Evolutionary conservation across 2,797 vertebrate genomes (phyloP).

Genomic region (Eremophila alpestris): DNA sequence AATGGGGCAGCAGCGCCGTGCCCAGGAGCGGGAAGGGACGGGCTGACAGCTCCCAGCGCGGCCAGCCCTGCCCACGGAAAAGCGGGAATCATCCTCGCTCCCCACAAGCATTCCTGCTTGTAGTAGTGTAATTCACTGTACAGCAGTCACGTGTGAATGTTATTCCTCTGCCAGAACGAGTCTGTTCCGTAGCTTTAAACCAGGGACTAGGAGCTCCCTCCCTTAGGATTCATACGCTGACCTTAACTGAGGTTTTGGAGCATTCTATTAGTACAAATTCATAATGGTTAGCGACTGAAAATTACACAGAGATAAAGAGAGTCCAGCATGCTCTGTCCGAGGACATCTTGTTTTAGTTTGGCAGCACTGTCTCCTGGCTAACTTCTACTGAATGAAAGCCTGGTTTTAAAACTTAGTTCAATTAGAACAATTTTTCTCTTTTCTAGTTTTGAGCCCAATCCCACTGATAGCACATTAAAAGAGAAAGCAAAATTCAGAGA

Average conservation of each 20-base stretch:
- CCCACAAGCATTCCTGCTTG: background rate
- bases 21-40: background rate
- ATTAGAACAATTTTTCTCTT: background rate
- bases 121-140: background rate
- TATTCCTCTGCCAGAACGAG: background rate
- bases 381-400: background rate
- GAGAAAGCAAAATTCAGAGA: background rate
- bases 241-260: background rate
- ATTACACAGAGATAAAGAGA: background rate
- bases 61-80: background rate
- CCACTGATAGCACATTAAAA: background rate
- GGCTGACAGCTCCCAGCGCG: fast-evolving
- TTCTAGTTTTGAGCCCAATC: background rate
- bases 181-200: background rate
- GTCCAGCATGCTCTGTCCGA: background rate
- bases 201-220: background rate
- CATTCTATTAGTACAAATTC: background rate
- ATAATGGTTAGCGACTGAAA: background rate
- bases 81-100: background rate
- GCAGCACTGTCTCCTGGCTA: background rate
- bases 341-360: background rate
- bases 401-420: background rate
- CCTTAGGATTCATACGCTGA: background rate
- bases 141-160: background rate
- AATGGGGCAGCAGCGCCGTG: background rate